These are phyloP conservation scores for Heliconius himera DNA, from an alignment of 1,140 invertebrate genomes.

Conservation along the genomic window DNA sequence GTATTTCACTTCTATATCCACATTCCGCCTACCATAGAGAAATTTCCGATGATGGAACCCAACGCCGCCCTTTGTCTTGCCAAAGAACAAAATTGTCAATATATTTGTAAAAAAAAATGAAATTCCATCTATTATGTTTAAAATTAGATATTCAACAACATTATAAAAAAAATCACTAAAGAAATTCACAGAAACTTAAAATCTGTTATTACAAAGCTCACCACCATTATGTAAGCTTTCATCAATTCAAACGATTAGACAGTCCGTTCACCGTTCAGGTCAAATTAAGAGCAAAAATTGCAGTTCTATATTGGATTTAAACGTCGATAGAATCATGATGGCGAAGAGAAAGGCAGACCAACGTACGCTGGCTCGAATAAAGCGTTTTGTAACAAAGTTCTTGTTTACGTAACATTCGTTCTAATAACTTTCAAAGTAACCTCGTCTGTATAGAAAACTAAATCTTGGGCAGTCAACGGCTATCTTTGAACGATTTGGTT, in stretches of 20 bases:
- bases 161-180: neutral
- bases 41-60: too few relatives aligned
- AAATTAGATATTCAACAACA: neutral
- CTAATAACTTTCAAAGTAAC: constrained; percentile 46
- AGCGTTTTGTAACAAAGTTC: constrained; percentile 49
- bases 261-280: constrained; percentile 4
- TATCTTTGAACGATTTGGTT: neutral
- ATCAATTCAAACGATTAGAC: neutral
- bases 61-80: too few relatives aligned
- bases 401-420: constrained; percentile 41
- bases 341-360: constrained; percentile 49
- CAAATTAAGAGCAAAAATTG: constrained; percentile 35
- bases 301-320: constrained; percentile 27
- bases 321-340: constrained; percentile 44
- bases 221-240: neutral
- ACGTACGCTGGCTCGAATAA: constrained; percentile 36
- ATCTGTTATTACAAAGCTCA: neutral
- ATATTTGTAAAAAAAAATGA: too few relatives aligned
- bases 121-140: neutral
- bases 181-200: neutral
- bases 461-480: constrained; percentile 11
- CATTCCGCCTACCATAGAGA: too few relatives aligned
- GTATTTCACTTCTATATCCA: too few relatives aligned
- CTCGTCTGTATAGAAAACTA: constrained; percentile 21
- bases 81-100: too few relatives aligned